Evolutionary conservation across 2,888 invertebrate species (phyloP).

Genomic region (Aporophyla nigra): DNA sequence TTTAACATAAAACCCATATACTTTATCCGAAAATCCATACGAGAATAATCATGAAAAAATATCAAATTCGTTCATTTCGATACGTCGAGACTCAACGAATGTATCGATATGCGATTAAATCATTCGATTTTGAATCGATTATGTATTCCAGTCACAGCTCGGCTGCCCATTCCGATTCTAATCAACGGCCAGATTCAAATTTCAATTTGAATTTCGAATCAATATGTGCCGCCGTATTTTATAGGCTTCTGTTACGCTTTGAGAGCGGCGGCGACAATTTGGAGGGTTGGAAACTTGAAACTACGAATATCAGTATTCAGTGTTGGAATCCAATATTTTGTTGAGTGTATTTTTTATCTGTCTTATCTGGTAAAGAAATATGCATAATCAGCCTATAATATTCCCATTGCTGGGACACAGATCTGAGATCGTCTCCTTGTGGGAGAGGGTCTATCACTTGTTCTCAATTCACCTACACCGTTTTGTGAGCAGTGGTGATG

Average conservation of each 20-base stretch:
- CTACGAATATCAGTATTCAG: slow-evolving; percentile 1
- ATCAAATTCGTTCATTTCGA: slow-evolving; percentile 48
- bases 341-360: background rate
- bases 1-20: slow-evolving; percentile 10
- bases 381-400: no score
- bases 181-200: slow-evolving; percentile 70
- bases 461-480: no score
- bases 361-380: background rate
- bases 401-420: no score
- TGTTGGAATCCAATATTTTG: background rate
- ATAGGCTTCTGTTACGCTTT: slow-evolving; percentile 51
- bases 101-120: slow-evolving; percentile 67
- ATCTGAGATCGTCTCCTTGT: no score
- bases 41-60: slow-evolving; percentile 18
- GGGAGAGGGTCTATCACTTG: no score
- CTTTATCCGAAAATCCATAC: background rate
- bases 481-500: no score
- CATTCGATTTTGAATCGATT: slow-evolving; percentile 67
- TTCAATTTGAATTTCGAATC: slow-evolving; percentile 69
- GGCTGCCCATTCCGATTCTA: slow-evolving; percentile 68
- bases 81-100: slow-evolving; percentile 47
- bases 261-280: slow-evolving; percentile 29
- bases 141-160: slow-evolving; percentile 68
- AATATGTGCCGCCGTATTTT: slow-evolving; percentile 67
- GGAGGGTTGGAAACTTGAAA: background rate